Evolutionary conservation across 1,140 invertebrate species (phyloP).

Genomic region (Drosophila malerkotliana): DNA sequence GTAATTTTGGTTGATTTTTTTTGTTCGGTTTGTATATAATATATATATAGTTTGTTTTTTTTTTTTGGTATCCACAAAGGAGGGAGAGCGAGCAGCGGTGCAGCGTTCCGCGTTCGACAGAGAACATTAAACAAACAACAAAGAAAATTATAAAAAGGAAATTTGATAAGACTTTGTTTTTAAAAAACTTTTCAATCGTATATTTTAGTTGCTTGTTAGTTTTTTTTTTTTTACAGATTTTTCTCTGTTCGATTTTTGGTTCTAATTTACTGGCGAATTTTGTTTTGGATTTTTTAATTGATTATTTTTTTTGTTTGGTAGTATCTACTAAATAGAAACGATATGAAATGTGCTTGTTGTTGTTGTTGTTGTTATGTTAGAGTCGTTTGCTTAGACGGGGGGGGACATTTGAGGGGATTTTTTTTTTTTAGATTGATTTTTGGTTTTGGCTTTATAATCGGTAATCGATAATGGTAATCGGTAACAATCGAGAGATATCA

Average conservation of each 20-base stretch:
- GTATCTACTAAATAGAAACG: constrained; percentile 58
- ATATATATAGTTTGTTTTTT: constrained; percentile 23
- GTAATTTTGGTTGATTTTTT: constrained; percentile 55
- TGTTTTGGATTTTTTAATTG: constrained; percentile 36
- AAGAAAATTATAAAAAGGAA: constrained; percentile 82
- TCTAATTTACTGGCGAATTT: constrained; percentile 62
- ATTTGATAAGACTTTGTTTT: constrained; percentile 64
- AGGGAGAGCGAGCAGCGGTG: constrained; percentile 71
- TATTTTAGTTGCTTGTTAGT: constrained; percentile 27
- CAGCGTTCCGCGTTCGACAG: constrained; percentile 86
- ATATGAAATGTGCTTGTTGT: constrained; percentile 81
- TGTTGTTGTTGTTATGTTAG: constrained; percentile 74
- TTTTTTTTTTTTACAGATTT: constrained; percentile 16
- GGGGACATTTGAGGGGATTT: constrained; percentile 3
- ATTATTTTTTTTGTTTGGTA: constrained; percentile 35
- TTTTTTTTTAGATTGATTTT: constrained; percentile 21
- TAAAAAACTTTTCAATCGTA: constrained; percentile 48
- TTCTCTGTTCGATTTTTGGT: constrained; percentile 34
- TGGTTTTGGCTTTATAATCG: constrained; percentile 17
- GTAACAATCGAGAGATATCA: constrained; percentile 19
- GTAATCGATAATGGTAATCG: constrained; percentile 6
- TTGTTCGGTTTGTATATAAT: constrained; percentile 33
- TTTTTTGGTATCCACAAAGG: constrained; percentile 63
- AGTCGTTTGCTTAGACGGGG: constrained; percentile 45
- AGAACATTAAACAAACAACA: constrained; percentile 84